Base-by-base conservation (phyloP, 1,140 invertebrate genomes). In the Drosophila triauraria region DNA sequence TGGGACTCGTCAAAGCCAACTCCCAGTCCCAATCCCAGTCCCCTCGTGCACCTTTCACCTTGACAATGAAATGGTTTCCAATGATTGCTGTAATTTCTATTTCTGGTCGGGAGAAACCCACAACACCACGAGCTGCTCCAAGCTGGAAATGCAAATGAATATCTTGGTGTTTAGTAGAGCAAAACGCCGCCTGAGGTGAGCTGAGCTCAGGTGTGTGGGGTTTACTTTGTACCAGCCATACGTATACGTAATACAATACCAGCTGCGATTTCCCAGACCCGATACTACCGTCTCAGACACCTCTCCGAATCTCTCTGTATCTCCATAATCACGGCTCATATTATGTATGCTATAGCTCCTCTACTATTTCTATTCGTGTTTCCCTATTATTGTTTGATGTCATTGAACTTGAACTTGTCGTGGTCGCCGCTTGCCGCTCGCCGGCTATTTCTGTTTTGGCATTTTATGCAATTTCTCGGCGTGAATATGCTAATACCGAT, bases 361-460 rank as follows among this genome's bases (percentile, higher is more conserved):
- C 44, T 43, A 44, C 13, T 40, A 50, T 17, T 58, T 70, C 48
- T 48, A 75, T 58, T 68, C 53, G 30, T 50, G 68, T 75, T 88
- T 83, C 57, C 58, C 72, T 84, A 70, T 88, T 88, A 75, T 88
- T 84, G 81, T 88, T 75, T 74, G 68, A 79, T 90, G 85, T 90
- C 85, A 90, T 90, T 90, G 85, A 90, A 90, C 85, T 90, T 90
- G 85, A 90, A 90, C 85, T 81, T 86, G 82, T 78, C 81, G 81
- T 71, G 63, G 71, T 8, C 47, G 44, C 38, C 51, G 3, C 8
- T 23, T 20, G 27, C 10, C 48, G 27, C 27, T 53, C 17, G 13
- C 32, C n/a, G 67, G 30, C 59, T 64, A 48, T 78, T 69, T 82
- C 51, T 82, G 67, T 76, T 58, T 80, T 27, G 80, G 60, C 58